Evolutionary conservation across 2,888 invertebrate genomes (phyloP).

Genomic region (Oxystoma pomonae): DNA sequence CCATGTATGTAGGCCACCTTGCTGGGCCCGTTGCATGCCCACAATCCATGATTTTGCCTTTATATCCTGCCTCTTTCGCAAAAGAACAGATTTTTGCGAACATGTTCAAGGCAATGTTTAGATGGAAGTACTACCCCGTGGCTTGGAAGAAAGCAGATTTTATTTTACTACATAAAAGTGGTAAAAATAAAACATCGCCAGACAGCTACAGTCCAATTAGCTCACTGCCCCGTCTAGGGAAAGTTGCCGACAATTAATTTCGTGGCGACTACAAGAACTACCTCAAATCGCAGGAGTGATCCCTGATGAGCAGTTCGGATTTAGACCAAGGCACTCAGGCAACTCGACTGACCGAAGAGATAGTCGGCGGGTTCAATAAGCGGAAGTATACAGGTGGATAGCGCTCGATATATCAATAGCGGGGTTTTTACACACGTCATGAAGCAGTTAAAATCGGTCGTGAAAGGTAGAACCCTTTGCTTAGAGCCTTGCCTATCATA

Average conservation of each 20-base stretch:
- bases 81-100: too few species aligned
- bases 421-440: not conserved
- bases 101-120: slow-evolving; percentile 17
- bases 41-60: too few species aligned
- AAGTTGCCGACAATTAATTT: too few species aligned
- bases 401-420: not conserved
- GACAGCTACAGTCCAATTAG: slow-evolving; percentile 15
- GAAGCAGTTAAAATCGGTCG: not conserved
- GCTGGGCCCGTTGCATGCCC: too few species aligned
- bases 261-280: too few species aligned
- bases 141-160: slow-evolving; percentile 15
- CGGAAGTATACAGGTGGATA: not conserved
- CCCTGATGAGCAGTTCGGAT: slow-evolving; percentile 18
- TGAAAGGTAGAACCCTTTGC: not conserved
- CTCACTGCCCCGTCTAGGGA: too few species aligned
- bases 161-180: slow-evolving; percentile 15
- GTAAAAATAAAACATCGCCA: slow-evolving; percentile 7
- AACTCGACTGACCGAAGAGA: not conserved
- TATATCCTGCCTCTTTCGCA: too few species aligned
- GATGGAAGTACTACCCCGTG: slow-evolving; percentile 13
- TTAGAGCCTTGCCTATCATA: too few species aligned
- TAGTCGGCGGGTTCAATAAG: too few species aligned
- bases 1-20: too few species aligned
- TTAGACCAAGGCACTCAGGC: slow-evolving; percentile 10
- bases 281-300: slow-evolving; percentile 7